Percentiles rank a stretch among this genome's conserved stretches.
Evolutionary conservation across 2,113 vertebrate species (phyloP).

Genomic region (Collichthys lucidus): DNA sequence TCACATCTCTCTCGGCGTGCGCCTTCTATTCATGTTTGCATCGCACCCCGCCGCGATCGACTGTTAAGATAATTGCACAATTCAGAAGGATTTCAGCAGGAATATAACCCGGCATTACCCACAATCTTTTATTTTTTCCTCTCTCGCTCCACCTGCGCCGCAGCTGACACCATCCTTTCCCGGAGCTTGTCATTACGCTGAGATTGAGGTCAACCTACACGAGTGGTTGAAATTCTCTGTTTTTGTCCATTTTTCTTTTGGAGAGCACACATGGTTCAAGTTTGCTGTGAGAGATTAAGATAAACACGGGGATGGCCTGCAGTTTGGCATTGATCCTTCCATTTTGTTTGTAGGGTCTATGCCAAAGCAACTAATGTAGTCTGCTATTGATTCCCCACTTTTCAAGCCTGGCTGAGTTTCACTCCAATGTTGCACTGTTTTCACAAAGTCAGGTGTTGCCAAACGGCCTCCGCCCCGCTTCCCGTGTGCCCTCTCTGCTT

Average conservation of each 20-base stretch:
- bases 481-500: conserved; percentile 21
- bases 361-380: conserved; percentile 81
- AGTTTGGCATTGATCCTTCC: conserved; percentile 79
- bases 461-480: conserved; percentile 33
- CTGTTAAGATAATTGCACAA: conserved; percentile 46
- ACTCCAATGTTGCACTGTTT: conserved; percentile 61
- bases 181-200: neutral
- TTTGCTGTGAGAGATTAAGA: conserved; percentile 47
- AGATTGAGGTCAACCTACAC: conserved; percentile 49
- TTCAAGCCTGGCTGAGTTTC: conserved; percentile 71
- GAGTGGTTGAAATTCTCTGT: conserved; percentile 22
- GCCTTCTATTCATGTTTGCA: conserved; percentile 15
- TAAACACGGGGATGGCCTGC: conserved; percentile 55
- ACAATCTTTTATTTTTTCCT: conserved; percentile 9
- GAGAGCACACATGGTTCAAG: neutral
- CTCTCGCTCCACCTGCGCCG: neutral
- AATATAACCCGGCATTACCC: conserved; percentile 1
- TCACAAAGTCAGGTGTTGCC: conserved; percentile 59
- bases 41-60: conserved; percentile 7
- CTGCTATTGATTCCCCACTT: conserved; percentile 76
- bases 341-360: conserved; percentile 65
- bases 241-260: neutral
- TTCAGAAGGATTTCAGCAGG: conserved; percentile 29
- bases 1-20: conserved; percentile 35
- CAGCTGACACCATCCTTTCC: conserved; percentile 13